These are phyloP conservation scores for Leistus spinibarbis DNA, from an alignment of 2,888 invertebrate species.

Conservation along the genomic window DNA sequence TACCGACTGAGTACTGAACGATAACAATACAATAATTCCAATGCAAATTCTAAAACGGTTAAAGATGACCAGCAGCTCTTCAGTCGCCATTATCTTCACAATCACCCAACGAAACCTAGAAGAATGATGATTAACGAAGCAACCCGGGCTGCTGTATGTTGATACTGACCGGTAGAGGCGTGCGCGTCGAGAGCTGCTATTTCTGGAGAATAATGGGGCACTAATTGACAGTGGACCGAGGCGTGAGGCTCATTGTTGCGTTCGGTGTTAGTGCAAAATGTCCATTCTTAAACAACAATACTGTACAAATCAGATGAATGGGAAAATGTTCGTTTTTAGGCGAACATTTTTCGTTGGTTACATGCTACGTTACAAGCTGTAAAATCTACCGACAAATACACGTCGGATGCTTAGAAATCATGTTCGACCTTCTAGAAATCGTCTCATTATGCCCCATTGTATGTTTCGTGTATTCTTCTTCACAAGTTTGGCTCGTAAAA, in stretches of 20 bases:
- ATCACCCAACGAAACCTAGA: background rate
- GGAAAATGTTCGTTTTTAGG: conserved; percentile 46
- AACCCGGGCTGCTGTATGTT: background rate
- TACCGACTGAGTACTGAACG: background rate
- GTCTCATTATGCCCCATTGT: no score
- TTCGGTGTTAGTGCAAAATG: no score
- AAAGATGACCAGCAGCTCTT: background rate
- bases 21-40: background rate
- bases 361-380: background rate
- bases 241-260: conserved; percentile 50
- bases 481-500: no score
- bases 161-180: conserved; percentile 1
- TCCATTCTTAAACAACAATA: conserved; percentile 51
- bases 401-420: background rate
- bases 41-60: background rate
- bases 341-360: conserved; percentile 25
- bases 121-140: background rate
- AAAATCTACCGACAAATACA: background rate
- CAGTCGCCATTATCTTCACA: background rate
- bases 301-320: conserved; percentile 50
- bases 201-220: conserved; percentile 49
- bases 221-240: conserved; percentile 53
- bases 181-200: background rate
- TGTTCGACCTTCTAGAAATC: background rate
- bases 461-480: no score